A percentile compares a stretch with the other conserved stretches of the same genome.
Evolutionary conservation across 2,797 vertebrate species (phyloP).

Genomic region (Pseudotriccus pelzelni): DNA sequence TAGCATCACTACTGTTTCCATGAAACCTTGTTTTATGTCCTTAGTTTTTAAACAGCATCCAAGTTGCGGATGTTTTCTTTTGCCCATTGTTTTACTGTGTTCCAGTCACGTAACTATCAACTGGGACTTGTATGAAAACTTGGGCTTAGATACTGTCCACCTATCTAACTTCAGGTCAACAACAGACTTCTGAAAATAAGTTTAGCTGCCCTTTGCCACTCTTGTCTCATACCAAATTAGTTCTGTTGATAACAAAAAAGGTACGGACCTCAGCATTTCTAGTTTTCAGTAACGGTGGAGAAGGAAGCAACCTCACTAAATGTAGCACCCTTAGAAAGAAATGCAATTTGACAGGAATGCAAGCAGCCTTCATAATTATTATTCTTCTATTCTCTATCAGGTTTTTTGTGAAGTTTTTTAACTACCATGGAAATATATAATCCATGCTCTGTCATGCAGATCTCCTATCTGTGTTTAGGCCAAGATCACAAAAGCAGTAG

Average conservation of each 20-base stretch:
- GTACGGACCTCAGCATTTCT: not conserved
- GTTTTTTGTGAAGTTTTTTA: not conserved
- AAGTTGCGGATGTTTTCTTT: not conserved
- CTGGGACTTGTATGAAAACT: not conserved
- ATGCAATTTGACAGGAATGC: not conserved
- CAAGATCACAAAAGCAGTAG: not conserved
- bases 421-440: not conserved
- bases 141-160: not conserved
- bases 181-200: not conserved
- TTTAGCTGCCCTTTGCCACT: not conserved
- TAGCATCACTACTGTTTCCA: not conserved
- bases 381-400: not conserved
- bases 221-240: not conserved
- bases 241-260: not conserved
- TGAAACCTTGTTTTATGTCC: not conserved
- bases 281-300: not conserved
- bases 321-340: not conserved
- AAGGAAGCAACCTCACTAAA: not conserved
- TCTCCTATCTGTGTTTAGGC: not conserved
- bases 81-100: not conserved
- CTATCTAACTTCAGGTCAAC: not conserved
- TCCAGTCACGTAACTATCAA: not conserved
- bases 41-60: not conserved
- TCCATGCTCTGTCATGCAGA: not conserved
- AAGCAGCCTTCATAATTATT: not conserved